Evolutionary conservation across 2,113 vertebrate species (phyloP).

Genomic region (Tragelaphus strepsiceros): DNA sequence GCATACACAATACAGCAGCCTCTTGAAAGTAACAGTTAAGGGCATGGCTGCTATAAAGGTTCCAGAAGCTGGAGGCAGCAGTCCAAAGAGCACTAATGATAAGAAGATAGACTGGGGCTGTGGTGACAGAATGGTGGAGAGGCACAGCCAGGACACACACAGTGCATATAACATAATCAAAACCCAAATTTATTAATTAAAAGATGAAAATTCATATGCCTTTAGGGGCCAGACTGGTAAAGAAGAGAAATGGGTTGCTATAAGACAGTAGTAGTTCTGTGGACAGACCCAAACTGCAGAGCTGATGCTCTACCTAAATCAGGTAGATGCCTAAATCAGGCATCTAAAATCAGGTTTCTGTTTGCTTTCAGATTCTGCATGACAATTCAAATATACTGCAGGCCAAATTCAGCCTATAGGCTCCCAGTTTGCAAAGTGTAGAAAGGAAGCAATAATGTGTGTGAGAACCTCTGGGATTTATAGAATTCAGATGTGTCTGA

Average conservation of each 20-base stretch:
- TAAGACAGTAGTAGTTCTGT: background rate
- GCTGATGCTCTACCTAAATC: background rate
- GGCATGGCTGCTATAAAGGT: background rate
- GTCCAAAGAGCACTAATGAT: background rate
- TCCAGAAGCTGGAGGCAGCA: constrained; percentile 12
- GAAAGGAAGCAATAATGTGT: constrained; percentile 44
- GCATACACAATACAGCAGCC: background rate
- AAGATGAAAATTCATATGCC: background rate
- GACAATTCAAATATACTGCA: constrained; percentile 12
- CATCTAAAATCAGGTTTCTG: constrained; percentile 24
- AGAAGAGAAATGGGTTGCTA: constrained; percentile 19
- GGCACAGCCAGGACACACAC: constrained; percentile 21
- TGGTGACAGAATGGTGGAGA: background rate
- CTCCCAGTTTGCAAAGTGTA: background rate
- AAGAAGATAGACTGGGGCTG: background rate
- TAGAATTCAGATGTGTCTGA: background rate
- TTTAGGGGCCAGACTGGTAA: background rate
- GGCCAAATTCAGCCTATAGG: constrained; percentile 24
- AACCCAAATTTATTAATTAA: constrained; percentile 22
- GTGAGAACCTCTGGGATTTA: background rate
- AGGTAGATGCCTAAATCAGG: background rate
- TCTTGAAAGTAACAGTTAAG: constrained; percentile 25
- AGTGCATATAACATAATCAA: constrained; percentile 3
- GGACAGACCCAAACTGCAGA: background rate
- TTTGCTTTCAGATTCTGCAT: background rate